Percentiles rank a stretch among this genome's conserved stretches.
phyloP scores from a whole-genome alignment of 2,888 invertebrate genomes.

The Temnothorax unifasciatus region DNA sequence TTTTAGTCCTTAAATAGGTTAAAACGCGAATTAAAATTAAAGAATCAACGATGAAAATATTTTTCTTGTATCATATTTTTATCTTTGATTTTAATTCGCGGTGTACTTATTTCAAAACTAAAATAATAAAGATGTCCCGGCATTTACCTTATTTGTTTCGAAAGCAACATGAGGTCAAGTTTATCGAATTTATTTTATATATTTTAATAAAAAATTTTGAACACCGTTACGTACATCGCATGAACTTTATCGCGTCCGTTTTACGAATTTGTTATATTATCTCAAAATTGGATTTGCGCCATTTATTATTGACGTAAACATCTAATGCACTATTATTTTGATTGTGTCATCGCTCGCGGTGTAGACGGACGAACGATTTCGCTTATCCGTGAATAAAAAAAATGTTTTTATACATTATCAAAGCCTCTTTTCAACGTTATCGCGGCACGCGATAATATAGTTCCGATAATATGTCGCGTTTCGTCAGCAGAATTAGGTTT shows the following conservation, averaged over 20 bases:
- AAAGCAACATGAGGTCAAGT: neutral
- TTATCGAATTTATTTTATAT: neutral
- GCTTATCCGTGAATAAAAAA: slow-evolving; percentile 55
- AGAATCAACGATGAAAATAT: no score
- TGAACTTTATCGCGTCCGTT: neutral
- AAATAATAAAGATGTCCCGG: no score
- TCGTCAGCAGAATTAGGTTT: slow-evolving; percentile 22
- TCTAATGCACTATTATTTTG: slow-evolving; percentile 59
- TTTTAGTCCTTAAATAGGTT: no score
- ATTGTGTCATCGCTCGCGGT: slow-evolving; percentile 60
- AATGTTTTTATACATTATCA: slow-evolving; percentile 24
- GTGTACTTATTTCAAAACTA: no score
- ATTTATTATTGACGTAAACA: slow-evolving; percentile 13
- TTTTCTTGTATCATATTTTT: no score
- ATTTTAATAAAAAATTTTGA: neutral
- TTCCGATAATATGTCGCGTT: slow-evolving; percentile 48
- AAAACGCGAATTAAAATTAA: no score
- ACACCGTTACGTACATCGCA: neutral
- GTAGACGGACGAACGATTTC: slow-evolving; percentile 43
- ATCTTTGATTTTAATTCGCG: no score
- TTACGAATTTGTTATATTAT: neutral
- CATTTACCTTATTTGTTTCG: neutral
- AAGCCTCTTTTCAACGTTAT: slow-evolving; percentile 48
- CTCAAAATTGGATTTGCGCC: neutral
- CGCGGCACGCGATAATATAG: slow-evolving; percentile 46